Conservation (phyloP, 2,113 vertebrate species). For the Megaceryle maxima region DNA sequence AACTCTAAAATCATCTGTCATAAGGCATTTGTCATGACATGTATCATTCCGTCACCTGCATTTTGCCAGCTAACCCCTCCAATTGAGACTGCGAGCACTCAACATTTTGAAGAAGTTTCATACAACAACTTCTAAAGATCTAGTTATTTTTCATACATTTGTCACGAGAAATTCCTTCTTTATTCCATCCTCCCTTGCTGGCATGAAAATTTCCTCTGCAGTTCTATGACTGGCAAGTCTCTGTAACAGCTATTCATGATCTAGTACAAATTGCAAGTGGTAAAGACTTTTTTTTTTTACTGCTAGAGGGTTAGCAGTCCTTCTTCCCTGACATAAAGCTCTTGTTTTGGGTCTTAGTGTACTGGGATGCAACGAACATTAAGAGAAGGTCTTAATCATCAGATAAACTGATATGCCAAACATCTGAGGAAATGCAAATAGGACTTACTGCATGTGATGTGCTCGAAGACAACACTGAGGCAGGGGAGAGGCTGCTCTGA, state of each 20-base stretch:
- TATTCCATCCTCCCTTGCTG: background rate
- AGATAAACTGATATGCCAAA: background rate
- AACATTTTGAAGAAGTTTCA: background rate
- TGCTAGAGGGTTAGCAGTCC: background rate
- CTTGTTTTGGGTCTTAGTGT: background rate
- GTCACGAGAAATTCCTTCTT: background rate
- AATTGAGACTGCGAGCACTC: background rate
- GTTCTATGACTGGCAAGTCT: background rate
- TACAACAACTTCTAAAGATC: background rate
- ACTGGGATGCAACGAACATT: background rate
- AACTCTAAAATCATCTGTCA: background rate
- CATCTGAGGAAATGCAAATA: background rate
- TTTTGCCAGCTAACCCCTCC: background rate
- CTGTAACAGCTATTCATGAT: background rate
- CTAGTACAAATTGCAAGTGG: background rate
- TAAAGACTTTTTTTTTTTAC: background rate
- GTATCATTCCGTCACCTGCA: background rate
- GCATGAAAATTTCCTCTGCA: fast-evolving
- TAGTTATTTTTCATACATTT: background rate
- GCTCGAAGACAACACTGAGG: slow-evolving; percentile 81
- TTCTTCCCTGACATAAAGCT: background rate
- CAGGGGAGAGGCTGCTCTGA: slow-evolving; percentile 86
- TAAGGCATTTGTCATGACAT: background rate
- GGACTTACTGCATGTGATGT: slow-evolving; percentile 84
- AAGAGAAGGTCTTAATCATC: background rate